Percentiles rank a stretch among this genome's conserved stretches.
These are phyloP conservation scores for Chaunax sp. DNA, from an alignment of 2,797 vertebrate species.

Conservation along the genomic window DNA sequence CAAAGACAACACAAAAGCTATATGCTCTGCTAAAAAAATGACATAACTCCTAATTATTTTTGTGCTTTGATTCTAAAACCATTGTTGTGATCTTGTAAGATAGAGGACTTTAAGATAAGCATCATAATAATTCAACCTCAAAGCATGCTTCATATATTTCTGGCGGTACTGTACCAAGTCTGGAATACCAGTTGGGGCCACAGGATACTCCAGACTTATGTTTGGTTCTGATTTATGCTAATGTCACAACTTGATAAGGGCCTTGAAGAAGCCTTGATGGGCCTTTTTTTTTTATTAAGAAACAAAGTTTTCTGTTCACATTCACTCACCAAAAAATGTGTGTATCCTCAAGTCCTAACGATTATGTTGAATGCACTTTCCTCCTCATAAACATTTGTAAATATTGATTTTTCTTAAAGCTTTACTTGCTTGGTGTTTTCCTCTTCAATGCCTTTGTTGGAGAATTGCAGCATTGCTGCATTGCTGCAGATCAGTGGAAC, in stretches of 20 bases:
- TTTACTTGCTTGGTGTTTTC: not conserved
- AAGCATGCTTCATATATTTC: too few species aligned
- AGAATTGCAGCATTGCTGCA: too few species aligned
- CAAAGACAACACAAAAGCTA: constrained; percentile 26
- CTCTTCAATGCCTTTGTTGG: not conserved
- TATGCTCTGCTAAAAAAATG: not conserved
- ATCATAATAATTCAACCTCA: not conserved
- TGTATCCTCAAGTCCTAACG: not conserved
- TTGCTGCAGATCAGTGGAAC: not conserved
- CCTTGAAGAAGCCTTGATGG: too few species aligned
- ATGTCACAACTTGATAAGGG: too few species aligned
- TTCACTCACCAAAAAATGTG: not conserved
- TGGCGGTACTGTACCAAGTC: too few species aligned
- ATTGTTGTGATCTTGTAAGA: not conserved
- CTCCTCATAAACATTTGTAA: not conserved
- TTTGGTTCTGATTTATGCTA: too few species aligned
- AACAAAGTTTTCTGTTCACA: not conserved
- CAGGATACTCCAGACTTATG: too few species aligned
- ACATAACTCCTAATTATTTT: not conserved
- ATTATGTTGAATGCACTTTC: not conserved
- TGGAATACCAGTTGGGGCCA: too few species aligned
- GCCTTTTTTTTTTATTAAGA: too few species aligned
- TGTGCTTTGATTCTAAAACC: not conserved
- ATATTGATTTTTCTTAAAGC: not conserved
- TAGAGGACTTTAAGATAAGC: not conserved